Conservation (phyloP, 37 sponge, comb jelly and placozoan species). For the Spongilla lacustris region DNA sequence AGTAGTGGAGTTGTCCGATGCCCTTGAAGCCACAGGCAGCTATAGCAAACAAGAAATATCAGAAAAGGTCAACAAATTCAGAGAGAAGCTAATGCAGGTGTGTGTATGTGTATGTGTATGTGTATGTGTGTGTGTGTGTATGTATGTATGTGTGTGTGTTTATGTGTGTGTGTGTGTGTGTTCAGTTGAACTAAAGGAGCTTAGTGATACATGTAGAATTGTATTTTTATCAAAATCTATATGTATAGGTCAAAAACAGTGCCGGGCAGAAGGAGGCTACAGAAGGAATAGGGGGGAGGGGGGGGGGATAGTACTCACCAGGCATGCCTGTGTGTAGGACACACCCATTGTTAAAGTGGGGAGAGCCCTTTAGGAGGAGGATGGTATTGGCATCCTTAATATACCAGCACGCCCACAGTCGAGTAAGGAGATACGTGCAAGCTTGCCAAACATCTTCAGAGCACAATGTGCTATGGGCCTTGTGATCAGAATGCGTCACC, state of each 20-base stretch:
- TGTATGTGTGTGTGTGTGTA: not conserved
- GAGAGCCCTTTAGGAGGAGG: not conserved
- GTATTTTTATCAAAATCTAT: no score
- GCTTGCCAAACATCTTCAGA: not conserved
- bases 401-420: not conserved
- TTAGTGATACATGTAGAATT: no score
- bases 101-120: not conserved
- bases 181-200: not conserved
- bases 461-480: not conserved
- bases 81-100: constrained; percentile 75
- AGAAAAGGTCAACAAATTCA: constrained; percentile 58
- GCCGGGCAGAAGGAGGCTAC: not conserved
- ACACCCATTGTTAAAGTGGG: constrained; percentile 10
- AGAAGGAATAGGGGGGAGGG: not conserved
- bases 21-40: constrained; percentile 68
- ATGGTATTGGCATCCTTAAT: not conserved
- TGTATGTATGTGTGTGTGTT: not conserved
- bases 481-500: not conserved
- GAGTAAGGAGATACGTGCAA: not conserved
- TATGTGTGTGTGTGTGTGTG: not conserved
- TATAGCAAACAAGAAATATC: constrained; percentile 69
- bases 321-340: not conserved
- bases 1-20: constrained; percentile 75
- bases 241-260: no score
- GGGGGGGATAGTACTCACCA: no score